Percentiles rank a stretch among this genome's conserved stretches.
Conservation (phyloP, 2,113 vertebrate genomes). For the Oryzias javanicus region DNA sequence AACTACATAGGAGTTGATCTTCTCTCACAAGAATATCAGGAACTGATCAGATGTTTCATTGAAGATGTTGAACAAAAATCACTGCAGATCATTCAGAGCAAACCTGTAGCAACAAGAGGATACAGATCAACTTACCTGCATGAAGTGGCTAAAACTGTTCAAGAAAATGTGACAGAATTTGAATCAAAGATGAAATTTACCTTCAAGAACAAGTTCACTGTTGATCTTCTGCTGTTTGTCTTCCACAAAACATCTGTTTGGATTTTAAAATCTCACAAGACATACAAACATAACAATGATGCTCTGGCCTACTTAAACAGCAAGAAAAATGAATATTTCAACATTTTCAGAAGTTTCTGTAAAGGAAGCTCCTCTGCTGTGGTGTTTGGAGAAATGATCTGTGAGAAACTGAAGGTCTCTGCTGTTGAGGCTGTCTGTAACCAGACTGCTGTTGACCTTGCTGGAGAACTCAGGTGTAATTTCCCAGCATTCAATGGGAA, state of each 20-base stretch:
- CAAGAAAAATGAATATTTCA: conserved; percentile 44
- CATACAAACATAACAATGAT: conserved; percentile 64
- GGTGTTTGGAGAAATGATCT: too few species aligned
- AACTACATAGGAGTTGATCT: too few species aligned
- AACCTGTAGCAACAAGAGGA: conserved; percentile 25
- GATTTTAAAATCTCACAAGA: conserved; percentile 55
- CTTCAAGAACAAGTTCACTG: not conserved
- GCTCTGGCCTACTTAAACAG: conserved; percentile 48
- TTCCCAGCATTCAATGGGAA: too few species aligned
- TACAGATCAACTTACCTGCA: conserved; percentile 21
- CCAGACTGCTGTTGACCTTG: too few species aligned
- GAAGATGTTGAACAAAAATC: not conserved
- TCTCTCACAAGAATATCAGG: too few species aligned
- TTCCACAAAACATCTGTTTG: conserved; percentile 22
- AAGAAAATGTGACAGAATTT: not conserved
- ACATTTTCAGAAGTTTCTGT: too few species aligned
- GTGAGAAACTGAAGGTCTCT: too few species aligned
- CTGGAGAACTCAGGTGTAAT: too few species aligned
- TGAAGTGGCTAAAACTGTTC: conserved; percentile 55
- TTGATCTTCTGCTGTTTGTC: conserved; percentile 58
- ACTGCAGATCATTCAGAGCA: not conserved
- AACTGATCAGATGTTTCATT: conserved; percentile 5
- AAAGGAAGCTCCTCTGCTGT: too few species aligned
- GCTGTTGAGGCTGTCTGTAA: too few species aligned
- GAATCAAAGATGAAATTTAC: too few species aligned